These are phyloP conservation scores for Spilarctia lutea DNA, from an alignment of 2,888 invertebrate species.

Conservation along the genomic window DNA sequence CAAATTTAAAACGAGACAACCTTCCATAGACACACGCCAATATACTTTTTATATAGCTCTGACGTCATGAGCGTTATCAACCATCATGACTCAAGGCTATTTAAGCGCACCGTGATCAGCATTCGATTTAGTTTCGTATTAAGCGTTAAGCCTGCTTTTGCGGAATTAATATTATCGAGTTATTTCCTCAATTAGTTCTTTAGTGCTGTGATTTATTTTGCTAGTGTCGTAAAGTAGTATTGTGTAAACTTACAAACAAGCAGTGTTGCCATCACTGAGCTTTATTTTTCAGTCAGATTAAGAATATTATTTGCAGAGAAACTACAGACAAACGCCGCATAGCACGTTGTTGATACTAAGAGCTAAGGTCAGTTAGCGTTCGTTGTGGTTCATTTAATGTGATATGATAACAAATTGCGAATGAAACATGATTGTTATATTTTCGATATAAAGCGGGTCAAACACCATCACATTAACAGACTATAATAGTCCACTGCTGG, in stretches of 20 bases:
- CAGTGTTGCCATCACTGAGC: not conserved
- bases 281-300: not conserved
- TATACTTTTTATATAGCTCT: constrained; percentile 5
- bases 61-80: constrained; percentile 25
- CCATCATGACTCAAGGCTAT: constrained; percentile 14
- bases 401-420: not conserved
- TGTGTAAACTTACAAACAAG: not conserved
- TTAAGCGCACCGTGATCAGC: constrained; percentile 10
- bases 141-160: constrained; percentile 7
- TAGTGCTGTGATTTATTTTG: not conserved
- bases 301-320: constrained; percentile 1
- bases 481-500: too few species aligned
- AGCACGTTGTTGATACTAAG: constrained; percentile 1
- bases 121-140: constrained; percentile 13
- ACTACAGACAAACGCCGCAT: not conserved
- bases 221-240: not conserved
- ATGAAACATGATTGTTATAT: not conserved
- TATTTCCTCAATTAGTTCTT: not conserved
- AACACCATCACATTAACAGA: too few species aligned
- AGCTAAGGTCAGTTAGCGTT: constrained; percentile 5
- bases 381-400: not conserved
- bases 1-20: not conserved
- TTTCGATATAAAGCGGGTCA: not conserved
- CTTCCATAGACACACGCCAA: constrained; percentile 3
- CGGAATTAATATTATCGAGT: not conserved